These are phyloP conservation scores for Stegophylla sp. DNA, from an alignment of 2,888 invertebrate genomes.

Conservation along the genomic window DNA sequence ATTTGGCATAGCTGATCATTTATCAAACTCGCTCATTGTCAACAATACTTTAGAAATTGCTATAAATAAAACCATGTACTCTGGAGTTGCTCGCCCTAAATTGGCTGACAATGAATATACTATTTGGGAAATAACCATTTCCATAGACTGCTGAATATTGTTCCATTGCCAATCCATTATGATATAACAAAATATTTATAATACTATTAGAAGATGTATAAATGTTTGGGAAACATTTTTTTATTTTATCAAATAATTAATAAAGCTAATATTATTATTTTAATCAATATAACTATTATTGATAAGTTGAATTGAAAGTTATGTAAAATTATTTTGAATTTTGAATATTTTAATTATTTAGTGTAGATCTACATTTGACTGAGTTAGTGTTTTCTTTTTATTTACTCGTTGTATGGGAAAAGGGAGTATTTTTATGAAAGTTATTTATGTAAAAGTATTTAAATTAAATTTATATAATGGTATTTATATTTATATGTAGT, in stretches of 20 bases:
- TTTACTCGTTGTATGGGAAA: neutral
- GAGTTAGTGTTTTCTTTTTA: conserved; percentile 15
- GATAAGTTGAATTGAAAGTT: conserved; percentile 15
- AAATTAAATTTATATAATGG: neutral
- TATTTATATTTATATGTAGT: too few relatives aligned
- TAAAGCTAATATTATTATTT: conserved; percentile 16
- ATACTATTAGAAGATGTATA: neutral
- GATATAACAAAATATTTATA: conserved; percentile 36
- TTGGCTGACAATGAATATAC: conserved; percentile 9
- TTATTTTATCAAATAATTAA: neutral
- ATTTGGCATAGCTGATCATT: conserved; percentile 29
- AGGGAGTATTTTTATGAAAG: conserved; percentile 3
- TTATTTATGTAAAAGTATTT: conserved; percentile 20
- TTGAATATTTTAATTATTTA: neutral
- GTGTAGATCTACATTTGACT: conserved; percentile 2
- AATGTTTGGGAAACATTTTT: neutral
- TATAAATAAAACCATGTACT: conserved; percentile 17
- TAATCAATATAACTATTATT: conserved; percentile 9
- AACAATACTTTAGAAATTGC: neutral
- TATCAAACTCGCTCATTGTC: neutral
- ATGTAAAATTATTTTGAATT: neutral
- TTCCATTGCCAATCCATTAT: conserved; percentile 44
- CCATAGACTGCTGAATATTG: conserved; percentile 37
- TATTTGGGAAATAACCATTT: conserved; percentile 42
- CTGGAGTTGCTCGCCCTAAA: conserved; percentile 42